Conservation (phyloP, 2,113 vertebrate genomes). For the Pygoscelis antarcticus region DNA sequence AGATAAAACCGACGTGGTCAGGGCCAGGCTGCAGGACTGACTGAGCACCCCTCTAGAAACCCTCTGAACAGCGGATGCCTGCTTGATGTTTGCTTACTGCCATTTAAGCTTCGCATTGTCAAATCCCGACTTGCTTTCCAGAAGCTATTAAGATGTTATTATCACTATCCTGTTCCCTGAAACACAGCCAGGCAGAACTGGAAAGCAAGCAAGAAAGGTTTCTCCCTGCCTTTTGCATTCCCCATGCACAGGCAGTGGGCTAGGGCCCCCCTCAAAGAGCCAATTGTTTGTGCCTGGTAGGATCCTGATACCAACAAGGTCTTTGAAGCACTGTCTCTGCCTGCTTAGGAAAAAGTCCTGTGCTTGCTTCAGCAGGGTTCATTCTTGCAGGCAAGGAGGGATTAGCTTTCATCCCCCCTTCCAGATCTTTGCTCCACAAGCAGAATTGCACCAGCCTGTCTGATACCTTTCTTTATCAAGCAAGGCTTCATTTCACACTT, state of each 20-base stretch:
- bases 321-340: not conserved
- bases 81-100: not conserved
- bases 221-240: not conserved
- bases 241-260: not conserved
- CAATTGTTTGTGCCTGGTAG: not conserved
- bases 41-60: not conserved
- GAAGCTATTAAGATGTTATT: constrained; percentile 48
- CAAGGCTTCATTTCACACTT: constrained; percentile 21
- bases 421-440: constrained; percentile 5
- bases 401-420: not conserved
- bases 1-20: not conserved
- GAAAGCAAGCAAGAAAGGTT: constrained; percentile 8
- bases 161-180: constrained; percentile 20
- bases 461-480: constrained; percentile 30
- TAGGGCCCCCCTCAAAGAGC: not conserved
- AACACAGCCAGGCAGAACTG: constrained; percentile 9
- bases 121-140: constrained; percentile 41
- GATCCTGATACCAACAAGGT: not conserved
- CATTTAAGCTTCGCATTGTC: not conserved
- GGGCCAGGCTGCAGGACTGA: not conserved
- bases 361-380: not conserved
- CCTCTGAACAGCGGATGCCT: not conserved
- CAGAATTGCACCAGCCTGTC: not conserved
- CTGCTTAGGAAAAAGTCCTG: not conserved
- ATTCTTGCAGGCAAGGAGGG: not conserved